Percentiles rank a stretch among this genome's conserved stretches.
Evolutionary conservation across 2,888 invertebrate genomes (phyloP).

Genomic region (Tipula unca): DNA sequence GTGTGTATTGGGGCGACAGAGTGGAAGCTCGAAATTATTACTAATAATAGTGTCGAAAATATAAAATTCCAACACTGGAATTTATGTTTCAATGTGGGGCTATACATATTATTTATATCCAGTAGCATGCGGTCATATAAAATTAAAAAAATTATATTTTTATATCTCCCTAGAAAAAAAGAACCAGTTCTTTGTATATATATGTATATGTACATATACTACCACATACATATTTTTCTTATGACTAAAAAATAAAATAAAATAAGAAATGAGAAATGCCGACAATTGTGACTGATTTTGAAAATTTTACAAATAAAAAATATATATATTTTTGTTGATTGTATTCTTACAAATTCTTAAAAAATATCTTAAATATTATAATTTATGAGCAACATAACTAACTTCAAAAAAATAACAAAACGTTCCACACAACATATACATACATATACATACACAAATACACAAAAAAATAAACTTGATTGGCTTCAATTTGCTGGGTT

Average conservation of each 20-base stretch:
- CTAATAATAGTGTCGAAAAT: not conserved
- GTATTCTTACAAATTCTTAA: not conserved
- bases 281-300: slow-evolving; percentile 2
- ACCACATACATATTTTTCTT: not conserved
- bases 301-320: not conserved
- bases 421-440: not conserved
- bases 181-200: slow-evolving; percentile 9
- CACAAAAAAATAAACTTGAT: not conserved
- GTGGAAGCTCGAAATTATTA: not conserved
- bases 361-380: not conserved
- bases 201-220: not conserved
- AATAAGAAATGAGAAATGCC: not conserved
- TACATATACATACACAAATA: no score
- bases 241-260: no score
- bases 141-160: not conserved
- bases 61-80: not conserved
- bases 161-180: slow-evolving; percentile 16
- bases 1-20: not conserved
- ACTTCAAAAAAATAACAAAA: not conserved
- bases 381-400: slow-evolving; percentile 14
- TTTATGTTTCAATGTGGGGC: not conserved
- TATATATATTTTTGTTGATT: not conserved
- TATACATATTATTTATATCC: no score
- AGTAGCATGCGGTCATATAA: slow-evolving; percentile 18
- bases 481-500: not conserved